Evolutionary conservation across 64 coral and sea anemone genomes (phyloP), one percentile per base, ranked within the genome.

Genomic region (Pachyseris speciosa): DNA sequence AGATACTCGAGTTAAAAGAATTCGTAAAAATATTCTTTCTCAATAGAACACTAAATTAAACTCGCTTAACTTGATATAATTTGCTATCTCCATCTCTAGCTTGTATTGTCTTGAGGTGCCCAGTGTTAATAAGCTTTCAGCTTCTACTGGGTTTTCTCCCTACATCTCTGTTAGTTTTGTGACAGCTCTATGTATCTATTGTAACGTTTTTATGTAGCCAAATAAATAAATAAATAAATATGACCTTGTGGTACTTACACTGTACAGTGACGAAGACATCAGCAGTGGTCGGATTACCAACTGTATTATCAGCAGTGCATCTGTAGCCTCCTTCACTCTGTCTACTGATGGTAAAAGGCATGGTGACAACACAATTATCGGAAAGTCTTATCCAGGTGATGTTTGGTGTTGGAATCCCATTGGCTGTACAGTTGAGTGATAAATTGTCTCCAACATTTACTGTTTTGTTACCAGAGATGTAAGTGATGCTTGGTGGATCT

Each of bases 221-320:
- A 67, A 24, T 70, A 30, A 26, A 32, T 26, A 70, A 4, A 34
- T 69, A 34, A 36, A 16, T 34, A 17, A 4, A 34, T 13, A 6
- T 2, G 12, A 13, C 37, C n/a, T n/a, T n/a, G n/a, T n/a, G n/a
- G n/a, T n/a, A 70, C 83, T 86, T 44, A 86, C 83, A 50, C 31
- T 69, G 65, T 12, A 86, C 83, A 69, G 43, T 71, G 25, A 86
- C 41, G 28, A 39, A 19, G 47, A 86, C 67, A 34, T 12, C 45
- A 1, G 13, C 45, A 24, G 41, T 19, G 0, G 43, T 40, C 24
- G 19, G n/a, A 1, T 9, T 67, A 51, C 63, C 83, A 32, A 86
- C 33, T 8, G 64, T 64, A 71, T 86, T 86, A 16, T 64, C 48
- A n/a, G 83, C 83, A 33, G 42, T 70, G 49, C 83, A 86, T 22